phyloP scores from a whole-genome alignment of 1,140 invertebrate species.

The Bradysia coprophila region DNA sequence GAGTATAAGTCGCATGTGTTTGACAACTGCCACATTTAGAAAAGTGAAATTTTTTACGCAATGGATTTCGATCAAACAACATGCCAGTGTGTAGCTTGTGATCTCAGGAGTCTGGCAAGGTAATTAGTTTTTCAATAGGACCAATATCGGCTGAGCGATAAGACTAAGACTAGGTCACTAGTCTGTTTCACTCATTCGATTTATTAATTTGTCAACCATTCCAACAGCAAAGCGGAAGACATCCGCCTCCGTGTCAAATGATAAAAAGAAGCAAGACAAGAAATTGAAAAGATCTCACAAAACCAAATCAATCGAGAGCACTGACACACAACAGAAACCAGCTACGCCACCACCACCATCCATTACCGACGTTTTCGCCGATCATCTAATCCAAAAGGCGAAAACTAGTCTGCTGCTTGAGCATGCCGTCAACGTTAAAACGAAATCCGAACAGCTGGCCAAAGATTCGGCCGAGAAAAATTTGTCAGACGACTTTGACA shows the following conservation, averaged over 20 bases:
- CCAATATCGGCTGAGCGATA: no score
- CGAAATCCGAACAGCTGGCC: neutral
- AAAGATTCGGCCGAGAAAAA: constrained; percentile 14
- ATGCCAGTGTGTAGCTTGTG: no score
- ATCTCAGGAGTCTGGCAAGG: no score
- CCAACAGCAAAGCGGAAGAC: constrained; percentile 4
- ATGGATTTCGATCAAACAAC: no score
- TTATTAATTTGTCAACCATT: no score
- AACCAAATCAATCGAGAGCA: constrained; percentile 12
- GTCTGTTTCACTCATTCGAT: no score
- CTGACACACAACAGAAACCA: constrained; percentile 6
- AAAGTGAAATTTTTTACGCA: no score
- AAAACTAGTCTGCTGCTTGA: constrained; percentile 16
- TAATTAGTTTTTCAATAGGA: no score
- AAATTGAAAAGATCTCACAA: constrained; percentile 21
- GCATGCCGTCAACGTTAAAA: constrained; percentile 10
- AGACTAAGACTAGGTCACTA: no score
- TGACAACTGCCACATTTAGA: no score
- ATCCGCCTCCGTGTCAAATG: constrained; percentile 5
- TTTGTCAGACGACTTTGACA: constrained; percentile 22
- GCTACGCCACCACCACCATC: constrained; percentile 26
- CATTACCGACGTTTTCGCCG: constrained; percentile 37
- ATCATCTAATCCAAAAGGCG: constrained; percentile 25
- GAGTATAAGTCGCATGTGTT: no score
- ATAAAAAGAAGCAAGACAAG: constrained; percentile 17